A percentile compares a stretch with the other conserved stretches of the same genome.
phyloP scores from a whole-genome alignment of 2,797 vertebrate genomes.

The Galago senegalensis region DNA sequence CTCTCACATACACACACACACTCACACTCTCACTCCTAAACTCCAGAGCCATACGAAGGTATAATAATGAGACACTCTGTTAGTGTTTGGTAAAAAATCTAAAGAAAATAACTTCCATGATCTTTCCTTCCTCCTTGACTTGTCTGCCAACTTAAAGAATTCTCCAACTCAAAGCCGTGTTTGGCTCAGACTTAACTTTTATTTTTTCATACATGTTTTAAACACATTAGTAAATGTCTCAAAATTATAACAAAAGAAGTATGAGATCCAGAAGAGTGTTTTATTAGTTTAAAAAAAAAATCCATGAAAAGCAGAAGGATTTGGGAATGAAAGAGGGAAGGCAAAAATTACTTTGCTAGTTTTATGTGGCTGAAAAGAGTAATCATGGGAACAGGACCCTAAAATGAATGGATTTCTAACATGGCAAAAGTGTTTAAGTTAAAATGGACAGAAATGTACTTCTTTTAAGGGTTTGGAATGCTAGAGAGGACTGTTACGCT shows the following conservation, averaged over 20 bases:
- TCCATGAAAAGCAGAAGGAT: background rate
- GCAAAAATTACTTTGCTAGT: background rate
- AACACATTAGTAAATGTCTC: constrained; percentile 4
- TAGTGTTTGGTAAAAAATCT: background rate
- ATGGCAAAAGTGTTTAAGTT: background rate
- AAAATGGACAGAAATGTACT: background rate
- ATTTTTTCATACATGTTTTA: background rate
- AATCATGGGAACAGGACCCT: background rate
- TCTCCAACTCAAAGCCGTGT: background rate
- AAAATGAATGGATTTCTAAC: constrained; percentile 45
- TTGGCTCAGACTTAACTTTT: constrained; percentile 5
- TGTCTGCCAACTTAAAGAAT: constrained; percentile 8
- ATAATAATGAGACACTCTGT: background rate
- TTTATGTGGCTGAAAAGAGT: background rate
- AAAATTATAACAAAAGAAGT: background rate
- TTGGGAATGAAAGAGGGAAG: background rate
- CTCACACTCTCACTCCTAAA: background rate
- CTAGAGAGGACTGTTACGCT: background rate
- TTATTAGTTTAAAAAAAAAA: constrained; percentile 22
- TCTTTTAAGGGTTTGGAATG: background rate
- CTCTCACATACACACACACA: background rate
- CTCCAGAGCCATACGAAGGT: background rate
- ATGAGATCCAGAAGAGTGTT: background rate
- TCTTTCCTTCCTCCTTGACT: background rate
- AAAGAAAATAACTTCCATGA: background rate